These are phyloP conservation scores for Chlorops oryzae DNA, from an alignment of 1,140 invertebrate species.

Conservation along the genomic window DNA sequence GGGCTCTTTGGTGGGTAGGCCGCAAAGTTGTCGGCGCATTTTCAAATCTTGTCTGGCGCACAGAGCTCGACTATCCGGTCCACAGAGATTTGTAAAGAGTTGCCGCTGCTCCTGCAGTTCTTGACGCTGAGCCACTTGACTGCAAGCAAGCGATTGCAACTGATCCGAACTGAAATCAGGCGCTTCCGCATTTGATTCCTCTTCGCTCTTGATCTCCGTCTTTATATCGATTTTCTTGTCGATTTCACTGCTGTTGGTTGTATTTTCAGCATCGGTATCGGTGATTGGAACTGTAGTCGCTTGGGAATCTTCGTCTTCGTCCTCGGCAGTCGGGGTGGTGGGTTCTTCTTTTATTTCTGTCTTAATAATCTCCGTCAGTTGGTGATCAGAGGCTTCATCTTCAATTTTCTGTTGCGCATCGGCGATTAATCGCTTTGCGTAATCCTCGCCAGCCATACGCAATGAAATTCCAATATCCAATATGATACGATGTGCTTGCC, in stretches of 20 bases:
- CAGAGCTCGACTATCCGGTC: conserved; percentile 54
- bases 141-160: conserved; percentile 56
- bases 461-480: conserved; percentile 66
- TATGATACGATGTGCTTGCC: conserved; percentile 67
- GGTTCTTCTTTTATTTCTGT: conserved; percentile 14
- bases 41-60: conserved; percentile 61
- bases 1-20: conserved; percentile 55
- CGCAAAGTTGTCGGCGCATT: conserved; percentile 57
- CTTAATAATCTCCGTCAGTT: conserved; percentile 21
- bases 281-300: too few relatives aligned
- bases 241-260: not conserved
- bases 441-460: conserved; percentile 60
- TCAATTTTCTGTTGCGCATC: conserved; percentile 31
- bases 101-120: conserved; percentile 43
- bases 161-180: conserved; percentile 12
- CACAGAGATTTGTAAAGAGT: conserved; percentile 50
- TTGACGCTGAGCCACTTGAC: conserved; percentile 54
- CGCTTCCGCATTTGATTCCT: not conserved
- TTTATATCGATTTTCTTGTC: conserved; percentile 16
- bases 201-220: not conserved
- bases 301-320: conserved; percentile 15
- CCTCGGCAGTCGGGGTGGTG: not conserved
- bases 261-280: conserved; percentile 7
- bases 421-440: conserved; percentile 54
- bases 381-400: too few relatives aligned